Evolutionary conservation across 53 echinoderm and acorn worm genomes (phyloP).

Genomic region (Paelopatides confundens): DNA sequence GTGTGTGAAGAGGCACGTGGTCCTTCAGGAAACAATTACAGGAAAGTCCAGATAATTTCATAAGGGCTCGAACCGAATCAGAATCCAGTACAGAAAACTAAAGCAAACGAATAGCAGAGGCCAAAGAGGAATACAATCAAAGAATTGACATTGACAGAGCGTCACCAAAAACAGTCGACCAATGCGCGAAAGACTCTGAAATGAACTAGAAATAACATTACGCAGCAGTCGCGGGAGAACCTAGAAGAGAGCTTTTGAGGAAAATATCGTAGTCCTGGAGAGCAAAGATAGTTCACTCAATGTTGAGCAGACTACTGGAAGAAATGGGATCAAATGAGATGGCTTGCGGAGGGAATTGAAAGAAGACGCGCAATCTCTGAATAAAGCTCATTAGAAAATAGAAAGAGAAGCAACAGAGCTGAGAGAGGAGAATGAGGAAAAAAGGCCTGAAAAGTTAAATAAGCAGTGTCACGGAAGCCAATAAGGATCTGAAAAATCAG

Average conservation of each 20-base stretch:
- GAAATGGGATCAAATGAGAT: slow-evolving; percentile 12
- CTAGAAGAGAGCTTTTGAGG: not conserved
- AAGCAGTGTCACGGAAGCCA: too few species aligned
- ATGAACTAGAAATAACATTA: slow-evolving; percentile 3
- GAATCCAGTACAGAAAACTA: not conserved
- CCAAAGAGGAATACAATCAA: slow-evolving; percentile 9
- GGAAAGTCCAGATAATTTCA: slow-evolving; percentile 8
- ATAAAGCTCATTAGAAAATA: not conserved
- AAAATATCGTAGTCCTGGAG: slow-evolving; percentile 4
- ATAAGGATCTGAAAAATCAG: not conserved
- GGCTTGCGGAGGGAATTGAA: slow-evolving; percentile 11
- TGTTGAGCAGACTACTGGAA: not conserved
- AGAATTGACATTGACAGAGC: not conserved
- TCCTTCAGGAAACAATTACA: slow-evolving; percentile 44
- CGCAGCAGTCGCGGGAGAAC: not conserved
- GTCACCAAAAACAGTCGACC: not conserved
- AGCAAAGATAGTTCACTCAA: not conserved
- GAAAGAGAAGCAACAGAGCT: too few species aligned
- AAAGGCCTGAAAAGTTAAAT: too few species aligned
- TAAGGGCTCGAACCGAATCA: not conserved
- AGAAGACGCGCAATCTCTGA: not conserved
- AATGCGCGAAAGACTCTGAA: too few species aligned
- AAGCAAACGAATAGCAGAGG: not conserved
- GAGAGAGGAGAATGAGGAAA: slow-evolving; percentile 4
- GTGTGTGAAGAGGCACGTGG: not conserved